Evolutionary conservation across 1,140 invertebrate species (phyloP).

Genomic region (Drosophila rufa): DNA sequence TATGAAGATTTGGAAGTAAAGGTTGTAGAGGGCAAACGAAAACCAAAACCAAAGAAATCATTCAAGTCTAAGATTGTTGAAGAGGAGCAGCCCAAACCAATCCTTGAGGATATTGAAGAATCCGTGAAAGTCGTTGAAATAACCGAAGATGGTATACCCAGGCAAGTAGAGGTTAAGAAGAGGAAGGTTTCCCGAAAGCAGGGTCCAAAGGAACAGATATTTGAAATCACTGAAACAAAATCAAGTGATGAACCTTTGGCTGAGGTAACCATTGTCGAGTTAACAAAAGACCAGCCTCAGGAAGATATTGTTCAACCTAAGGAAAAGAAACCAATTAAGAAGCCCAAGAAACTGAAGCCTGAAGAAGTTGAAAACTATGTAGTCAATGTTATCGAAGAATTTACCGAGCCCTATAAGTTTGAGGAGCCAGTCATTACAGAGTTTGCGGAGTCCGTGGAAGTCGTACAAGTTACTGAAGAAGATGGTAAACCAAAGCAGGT

Average conservation of each 20-base stretch:
- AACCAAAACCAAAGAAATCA: constrained; percentile 54
- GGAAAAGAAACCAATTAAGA: constrained; percentile 28
- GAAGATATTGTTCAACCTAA: neutral
- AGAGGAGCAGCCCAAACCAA: constrained; percentile 40
- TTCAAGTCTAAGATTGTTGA: constrained; percentile 40
- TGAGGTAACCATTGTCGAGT: constrained; percentile 54
- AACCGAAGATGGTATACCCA: constrained; percentile 36
- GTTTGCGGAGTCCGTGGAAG: constrained; percentile 44
- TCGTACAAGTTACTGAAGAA: constrained; percentile 20
- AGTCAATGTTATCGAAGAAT: constrained; percentile 71
- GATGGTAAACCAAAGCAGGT: constrained; percentile 49
- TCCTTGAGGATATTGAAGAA: constrained; percentile 58
- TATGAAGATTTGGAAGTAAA: constrained; percentile 47
- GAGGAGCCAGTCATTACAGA: constrained; percentile 48
- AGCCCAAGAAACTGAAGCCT: constrained; percentile 59
- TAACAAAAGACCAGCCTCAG: constrained; percentile 22
- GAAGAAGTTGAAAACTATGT: constrained; percentile 62
- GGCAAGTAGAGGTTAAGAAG: constrained; percentile 57
- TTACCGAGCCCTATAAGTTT: constrained; percentile 29
- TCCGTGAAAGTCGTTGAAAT: constrained; percentile 34
- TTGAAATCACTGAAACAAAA: constrained; percentile 61
- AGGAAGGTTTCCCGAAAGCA: constrained; percentile 58
- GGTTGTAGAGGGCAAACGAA: constrained; percentile 60
- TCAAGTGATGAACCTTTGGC: constrained; percentile 53
- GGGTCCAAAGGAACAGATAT: constrained; percentile 56